Evolutionary conservation across 2,888 invertebrate genomes (phyloP).

Genomic region (Drosophila mercatorum): DNA sequence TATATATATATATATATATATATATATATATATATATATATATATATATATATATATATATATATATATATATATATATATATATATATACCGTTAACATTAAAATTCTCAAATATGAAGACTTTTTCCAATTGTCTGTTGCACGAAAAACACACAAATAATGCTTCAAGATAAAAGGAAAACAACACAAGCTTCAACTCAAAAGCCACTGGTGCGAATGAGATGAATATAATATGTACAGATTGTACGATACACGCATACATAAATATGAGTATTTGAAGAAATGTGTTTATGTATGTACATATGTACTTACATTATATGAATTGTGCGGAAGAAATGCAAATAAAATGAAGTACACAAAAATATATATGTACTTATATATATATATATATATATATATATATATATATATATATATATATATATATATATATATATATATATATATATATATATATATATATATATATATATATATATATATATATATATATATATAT

Average conservation of each 20-base stretch:
- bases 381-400: background rate
- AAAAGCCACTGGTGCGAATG: background rate
- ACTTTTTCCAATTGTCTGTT: background rate
- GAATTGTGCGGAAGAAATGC: too few relatives aligned
- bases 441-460: background rate
- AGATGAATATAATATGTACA: background rate
- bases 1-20: too few relatives aligned
- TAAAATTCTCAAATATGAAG: conserved; percentile 8
- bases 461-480: background rate
- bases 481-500: too few relatives aligned
- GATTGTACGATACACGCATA: conserved; percentile 26
- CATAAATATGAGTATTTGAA: background rate
- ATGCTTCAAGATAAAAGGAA: background rate
- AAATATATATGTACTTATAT: too few relatives aligned
- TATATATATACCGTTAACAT: background rate
- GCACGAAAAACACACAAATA: conserved; percentile 3
- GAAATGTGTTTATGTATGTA: background rate
- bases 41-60: background rate
- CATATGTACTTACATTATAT: background rate
- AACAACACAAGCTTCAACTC: background rate
- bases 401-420: background rate
- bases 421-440: background rate
- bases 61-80: background rate
- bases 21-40: background rate
- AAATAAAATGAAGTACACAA: background rate